phyloP scores from a whole-genome alignment of 1,140 invertebrate genomes.

The Calycopis cecrops region DNA sequence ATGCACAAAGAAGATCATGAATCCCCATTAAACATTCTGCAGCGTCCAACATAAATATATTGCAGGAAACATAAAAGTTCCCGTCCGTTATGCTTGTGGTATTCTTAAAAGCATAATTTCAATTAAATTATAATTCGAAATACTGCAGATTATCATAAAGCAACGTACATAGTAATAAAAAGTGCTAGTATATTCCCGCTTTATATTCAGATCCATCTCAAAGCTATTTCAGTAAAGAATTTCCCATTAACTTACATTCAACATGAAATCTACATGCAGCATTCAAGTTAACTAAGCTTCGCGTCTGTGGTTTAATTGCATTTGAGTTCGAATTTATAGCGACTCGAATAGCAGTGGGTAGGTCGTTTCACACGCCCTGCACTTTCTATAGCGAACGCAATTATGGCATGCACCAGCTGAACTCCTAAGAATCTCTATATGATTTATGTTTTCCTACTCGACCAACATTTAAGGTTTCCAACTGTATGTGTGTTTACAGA shows the following conservation, averaged over 20 bases:
- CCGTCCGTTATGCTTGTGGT: neutral
- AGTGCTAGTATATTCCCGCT: too few relatives aligned
- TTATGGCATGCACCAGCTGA: constrained; percentile 29
- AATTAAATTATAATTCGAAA: too few relatives aligned
- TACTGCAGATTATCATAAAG: too few relatives aligned
- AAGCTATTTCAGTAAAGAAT: neutral
- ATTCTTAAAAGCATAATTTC: neutral
- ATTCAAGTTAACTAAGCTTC: neutral
- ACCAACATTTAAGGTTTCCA: neutral
- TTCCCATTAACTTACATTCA: neutral
- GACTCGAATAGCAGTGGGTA: constrained; percentile 23
- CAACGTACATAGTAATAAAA: too few relatives aligned
- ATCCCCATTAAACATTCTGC: neutral
- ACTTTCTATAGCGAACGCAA: constrained; percentile 35
- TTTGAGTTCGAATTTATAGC: constrained; percentile 30
- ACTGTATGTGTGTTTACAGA: neutral
- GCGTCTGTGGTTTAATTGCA: constrained; percentile 27
- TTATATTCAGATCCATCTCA: too few relatives aligned
- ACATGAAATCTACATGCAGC: constrained; percentile 5
- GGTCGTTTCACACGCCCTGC: constrained; percentile 26
- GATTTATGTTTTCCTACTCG: constrained; percentile 29
- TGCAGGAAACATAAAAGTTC: neutral
- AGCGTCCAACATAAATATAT: neutral
- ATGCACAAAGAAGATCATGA: neutral
- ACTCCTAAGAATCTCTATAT: constrained; percentile 31